Evolutionary conservation across 30 jellyfish, hydroid and myxozoan genomes (phyloP), one percentile per base, ranked within the genome.

Genomic region (Calvadosia cruxmelitensis): DNA sequence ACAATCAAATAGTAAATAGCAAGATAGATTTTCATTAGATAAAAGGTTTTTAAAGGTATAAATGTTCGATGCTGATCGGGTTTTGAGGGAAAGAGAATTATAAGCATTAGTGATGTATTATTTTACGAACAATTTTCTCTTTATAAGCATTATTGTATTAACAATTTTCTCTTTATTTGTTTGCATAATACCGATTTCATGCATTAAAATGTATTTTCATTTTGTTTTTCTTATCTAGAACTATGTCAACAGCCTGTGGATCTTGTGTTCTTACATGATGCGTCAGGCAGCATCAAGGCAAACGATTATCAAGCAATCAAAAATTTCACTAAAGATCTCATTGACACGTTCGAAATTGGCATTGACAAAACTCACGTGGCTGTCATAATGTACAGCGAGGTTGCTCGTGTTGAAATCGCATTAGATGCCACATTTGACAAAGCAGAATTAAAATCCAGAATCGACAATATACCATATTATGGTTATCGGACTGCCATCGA

Each of bases 401-500:
- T n/a, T 7, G 96, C 92, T 20, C 75, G 79, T 64, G 92, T 86
- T 31, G 94, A 84, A 26, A 65, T 86, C 26, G 78, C 85, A 66
- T 76, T 86, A 2, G 86, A 76, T 27, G 96, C 78, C 49, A 74
- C 94, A 25, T 86, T 86, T 68, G 96, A 86, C 66, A 86, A 86
- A 66, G 76, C 53, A 12, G 85, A 75, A 5, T 75, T 86, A 32
- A 49, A 36, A 28, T 65, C 51, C 32, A 86, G 67, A 53, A 67
- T 86, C 3, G 86, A 86, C 42, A 79, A 79, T 53, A 61, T 86
- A 3, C 61, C 78, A 0, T 86, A 78, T 57, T 76, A 68, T 26
- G 96, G 94, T 30, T 86, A 86, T 78, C 69, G 93, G 3, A 86
- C 96, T 13, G 96, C 96, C 0, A 79, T 80, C 34, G 94, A 86